phyloP scores from a whole-genome alignment of 2,888 invertebrate species.

The Perdita meconis region DNA sequence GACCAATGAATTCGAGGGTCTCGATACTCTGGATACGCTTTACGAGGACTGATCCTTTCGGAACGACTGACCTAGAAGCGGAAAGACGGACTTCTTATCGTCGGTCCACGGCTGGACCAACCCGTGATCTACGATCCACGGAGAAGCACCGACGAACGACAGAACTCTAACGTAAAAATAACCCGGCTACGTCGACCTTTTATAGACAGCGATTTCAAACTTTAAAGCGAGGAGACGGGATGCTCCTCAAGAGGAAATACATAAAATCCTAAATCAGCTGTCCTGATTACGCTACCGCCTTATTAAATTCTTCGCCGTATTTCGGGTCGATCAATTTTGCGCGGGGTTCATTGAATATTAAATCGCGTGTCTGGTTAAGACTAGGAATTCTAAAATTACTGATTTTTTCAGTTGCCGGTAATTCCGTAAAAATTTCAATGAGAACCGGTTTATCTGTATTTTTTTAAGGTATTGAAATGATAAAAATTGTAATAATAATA shows the following conservation, averaged over 20 bases:
- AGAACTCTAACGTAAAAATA: slow-evolving; percentile 26
- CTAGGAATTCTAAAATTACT: too few relatives aligned
- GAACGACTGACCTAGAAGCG: slow-evolving; percentile 50
- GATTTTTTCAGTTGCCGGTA: too few relatives aligned
- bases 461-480: too few relatives aligned
- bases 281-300: not conserved
- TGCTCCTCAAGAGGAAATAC: not conserved
- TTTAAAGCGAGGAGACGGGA: slow-evolving; percentile 10
- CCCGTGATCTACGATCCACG: slow-evolving; percentile 34
- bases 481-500: too few relatives aligned
- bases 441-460: too few relatives aligned
- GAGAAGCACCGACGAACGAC: slow-evolving; percentile 38
- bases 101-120: slow-evolving; percentile 19
- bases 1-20: slow-evolving; percentile 23
- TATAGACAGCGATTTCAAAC: slow-evolving; percentile 12
- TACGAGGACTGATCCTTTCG: slow-evolving; percentile 50
- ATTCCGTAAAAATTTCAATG: too few relatives aligned
- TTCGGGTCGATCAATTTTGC: not conserved
- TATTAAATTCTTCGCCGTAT: slow-evolving; percentile 14
- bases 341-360: too few relatives aligned
- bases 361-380: too few relatives aligned
- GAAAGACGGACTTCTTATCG: slow-evolving; percentile 40
- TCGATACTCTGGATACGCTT: slow-evolving; percentile 34
- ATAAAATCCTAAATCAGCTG: not conserved
- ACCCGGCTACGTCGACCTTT: slow-evolving; percentile 22